These are phyloP conservation scores for Sphenopsis melanotis DNA, from an alignment of 2,797 vertebrate genomes.

Conservation along the genomic window DNA sequence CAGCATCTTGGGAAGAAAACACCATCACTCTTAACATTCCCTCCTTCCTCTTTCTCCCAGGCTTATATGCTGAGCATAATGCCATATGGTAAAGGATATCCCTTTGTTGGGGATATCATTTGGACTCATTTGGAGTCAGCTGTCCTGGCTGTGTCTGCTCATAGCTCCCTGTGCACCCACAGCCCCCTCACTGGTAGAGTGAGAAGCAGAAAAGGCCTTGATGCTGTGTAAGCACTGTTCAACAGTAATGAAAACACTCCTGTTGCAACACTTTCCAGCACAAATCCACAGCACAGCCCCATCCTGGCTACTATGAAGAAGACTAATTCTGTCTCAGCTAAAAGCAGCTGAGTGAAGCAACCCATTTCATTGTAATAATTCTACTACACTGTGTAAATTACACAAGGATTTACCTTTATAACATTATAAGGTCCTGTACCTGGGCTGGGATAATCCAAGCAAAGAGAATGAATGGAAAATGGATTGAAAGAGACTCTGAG, in stretches of 20 bases:
- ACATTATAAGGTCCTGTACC: not conserved
- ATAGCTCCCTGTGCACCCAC: fast-evolving
- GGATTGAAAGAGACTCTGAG: not conserved
- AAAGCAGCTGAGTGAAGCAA: not conserved
- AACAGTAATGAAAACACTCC: not conserved
- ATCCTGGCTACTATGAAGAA: not conserved
- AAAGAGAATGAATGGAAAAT: not conserved
- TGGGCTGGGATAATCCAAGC: not conserved
- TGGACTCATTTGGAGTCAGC: not conserved
- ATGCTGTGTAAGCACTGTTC: not conserved
- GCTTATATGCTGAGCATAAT: not conserved
- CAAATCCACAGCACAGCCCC: not conserved
- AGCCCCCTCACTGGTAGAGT: not conserved
- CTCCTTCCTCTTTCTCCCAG: not conserved
- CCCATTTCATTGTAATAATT: not conserved
- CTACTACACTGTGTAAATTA: not conserved
- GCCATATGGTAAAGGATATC: not conserved
- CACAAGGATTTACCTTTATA: not conserved
- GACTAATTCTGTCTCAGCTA: not conserved
- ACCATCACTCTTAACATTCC: not conserved
- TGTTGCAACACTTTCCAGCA: not conserved
- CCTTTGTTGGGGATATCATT: not conserved
- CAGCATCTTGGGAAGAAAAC: not conserved
- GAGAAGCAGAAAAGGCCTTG: not conserved
- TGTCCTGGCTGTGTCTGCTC: not conserved